Base-by-base conservation (phyloP, 2,797 vertebrate genomes). In the Rhinichthys osculus region DNA sequence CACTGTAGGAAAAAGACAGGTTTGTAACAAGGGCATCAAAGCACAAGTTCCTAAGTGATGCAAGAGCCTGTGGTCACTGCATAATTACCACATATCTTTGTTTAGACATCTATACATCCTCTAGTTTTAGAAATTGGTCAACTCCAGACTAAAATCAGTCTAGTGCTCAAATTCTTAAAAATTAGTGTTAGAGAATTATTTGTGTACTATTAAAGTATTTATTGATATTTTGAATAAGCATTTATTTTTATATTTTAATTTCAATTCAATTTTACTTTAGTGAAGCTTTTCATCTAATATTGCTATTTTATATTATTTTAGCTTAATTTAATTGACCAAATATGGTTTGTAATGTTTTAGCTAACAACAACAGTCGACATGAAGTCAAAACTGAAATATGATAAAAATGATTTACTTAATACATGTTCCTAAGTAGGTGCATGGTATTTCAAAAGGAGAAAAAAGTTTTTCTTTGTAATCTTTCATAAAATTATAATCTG, bases 1-100 rank as follows among this genome's bases (percentile, higher is more conserved):
- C 87, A 81, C 42, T 76, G 42, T 27, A 27, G 27, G 27, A 27
- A 27, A 27, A 27, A 27, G 27, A 27, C 27, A 27, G 27, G 27
- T 27, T 27, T 27, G 27, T 27, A 27, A 27, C 27, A 27, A 27
- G 27, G 27, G 27, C 27, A 27, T 27, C 85, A 50, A 59, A 85
- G 47, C 59, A 27, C 83, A 85, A 90, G 40, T 88, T 89, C 73
- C 69, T 77, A 76, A 77, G 44, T 90, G 78, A 88, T 78, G 87
- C 85, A 90, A 90, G 83, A 81, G 6, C 21, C 57, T 87, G 85
- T 77, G 87, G 88, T 83, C 79, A 42, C 42, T 54, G 59, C 42
- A 54, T 42, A 42, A 70, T 79, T 84, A 77, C 81, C 77, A 86
- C 81, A 70, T 62, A 40, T 74, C 21, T 76, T 64, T 77, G 52